These are phyloP conservation scores for Drosophila pegasa DNA, from an alignment of 2,888 invertebrate genomes.

Conservation along the genomic window DNA sequence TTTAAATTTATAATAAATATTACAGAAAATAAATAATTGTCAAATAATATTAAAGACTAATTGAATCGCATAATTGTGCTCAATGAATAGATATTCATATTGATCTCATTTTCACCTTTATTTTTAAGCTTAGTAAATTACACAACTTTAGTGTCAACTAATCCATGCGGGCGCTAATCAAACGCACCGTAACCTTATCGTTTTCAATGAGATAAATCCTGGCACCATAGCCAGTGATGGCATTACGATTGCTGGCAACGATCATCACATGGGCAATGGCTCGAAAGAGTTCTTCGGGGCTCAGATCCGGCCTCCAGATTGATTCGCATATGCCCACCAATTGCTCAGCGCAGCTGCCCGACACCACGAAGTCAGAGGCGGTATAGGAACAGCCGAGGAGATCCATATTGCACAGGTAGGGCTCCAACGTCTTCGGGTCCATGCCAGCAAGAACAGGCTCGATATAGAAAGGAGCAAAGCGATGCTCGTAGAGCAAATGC, in stretches of 20 bases:
- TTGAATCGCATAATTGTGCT: no score
- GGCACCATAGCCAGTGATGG: slow-evolving; percentile 98
- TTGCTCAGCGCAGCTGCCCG: slow-evolving; percentile 95
- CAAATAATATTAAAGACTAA: no score
- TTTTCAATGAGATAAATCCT: slow-evolving; percentile 97
- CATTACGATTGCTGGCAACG: slow-evolving; percentile 97
- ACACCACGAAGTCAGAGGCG: slow-evolving; percentile 97
- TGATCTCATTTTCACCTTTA: no score
- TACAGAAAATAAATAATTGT: no score
- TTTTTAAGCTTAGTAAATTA: no score
- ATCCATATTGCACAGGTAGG: slow-evolving; percentile 97
- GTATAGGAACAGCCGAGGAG: slow-evolving; percentile 94
- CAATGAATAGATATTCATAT: no score
- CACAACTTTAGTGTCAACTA: background rate
- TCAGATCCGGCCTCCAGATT: slow-evolving; percentile 94
- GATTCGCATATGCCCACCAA: slow-evolving; percentile 98
- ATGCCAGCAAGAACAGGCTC: slow-evolving; percentile 98
- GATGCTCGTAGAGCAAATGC: slow-evolving; percentile 96
- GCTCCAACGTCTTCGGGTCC: slow-evolving; percentile 92
- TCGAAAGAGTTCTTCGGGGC: slow-evolving; percentile 96
- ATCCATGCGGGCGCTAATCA: slow-evolving; percentile 71
- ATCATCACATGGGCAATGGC: slow-evolving; percentile 96
- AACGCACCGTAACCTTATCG: slow-evolving; percentile 94
- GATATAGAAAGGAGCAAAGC: slow-evolving; percentile 98
- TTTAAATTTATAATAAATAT: no score